Evolutionary conservation across 30 jellyfish, hydroid and myxozoan species (phyloP).

Genomic region (Aurelia aurita): DNA sequence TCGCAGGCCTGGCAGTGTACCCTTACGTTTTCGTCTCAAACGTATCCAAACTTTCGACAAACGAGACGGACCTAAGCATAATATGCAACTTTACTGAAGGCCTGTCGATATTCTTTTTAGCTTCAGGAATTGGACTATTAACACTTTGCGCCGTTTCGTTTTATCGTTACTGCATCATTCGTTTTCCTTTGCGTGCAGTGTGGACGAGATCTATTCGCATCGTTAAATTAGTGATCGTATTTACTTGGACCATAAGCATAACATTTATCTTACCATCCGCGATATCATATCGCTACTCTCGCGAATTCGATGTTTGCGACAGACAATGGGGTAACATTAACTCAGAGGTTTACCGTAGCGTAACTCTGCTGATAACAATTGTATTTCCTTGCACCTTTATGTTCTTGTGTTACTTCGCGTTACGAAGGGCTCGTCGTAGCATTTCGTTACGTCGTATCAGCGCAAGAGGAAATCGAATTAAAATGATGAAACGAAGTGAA

Average conservation of each 20-base stretch:
- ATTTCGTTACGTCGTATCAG: constrained; percentile 11
- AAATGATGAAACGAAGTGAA: constrained; percentile 64
- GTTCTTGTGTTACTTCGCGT: constrained; percentile 46
- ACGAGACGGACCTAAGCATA: background rate
- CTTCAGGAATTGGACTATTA: constrained; percentile 55
- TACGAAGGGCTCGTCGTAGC: constrained; percentile 41
- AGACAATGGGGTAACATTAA: constrained; percentile 69
- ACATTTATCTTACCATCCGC: constrained; percentile 55
- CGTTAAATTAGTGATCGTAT: constrained; percentile 19
- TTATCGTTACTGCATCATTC: constrained; percentile 53
- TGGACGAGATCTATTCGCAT: constrained; percentile 56
- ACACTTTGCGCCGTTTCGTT: constrained; percentile 70
- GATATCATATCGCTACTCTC: constrained; percentile 43
- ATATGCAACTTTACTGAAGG: constrained; percentile 72
- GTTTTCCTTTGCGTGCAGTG: constrained; percentile 58
- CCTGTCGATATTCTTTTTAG: constrained; percentile 48
- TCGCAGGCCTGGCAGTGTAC: constrained; percentile 62
- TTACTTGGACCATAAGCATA: constrained; percentile 53
- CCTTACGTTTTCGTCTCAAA: constrained; percentile 54
- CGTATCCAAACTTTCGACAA: constrained; percentile 1
- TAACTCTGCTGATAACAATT: constrained; percentile 14
- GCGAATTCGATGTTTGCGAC: constrained; percentile 41
- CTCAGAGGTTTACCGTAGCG: constrained; percentile 33
- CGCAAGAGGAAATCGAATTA: constrained; percentile 35
- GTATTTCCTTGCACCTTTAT: constrained; percentile 34